These are phyloP conservation scores for Hippocampus zosterae DNA, from an alignment of 2,113 vertebrate genomes.

Conservation along the genomic window DNA sequence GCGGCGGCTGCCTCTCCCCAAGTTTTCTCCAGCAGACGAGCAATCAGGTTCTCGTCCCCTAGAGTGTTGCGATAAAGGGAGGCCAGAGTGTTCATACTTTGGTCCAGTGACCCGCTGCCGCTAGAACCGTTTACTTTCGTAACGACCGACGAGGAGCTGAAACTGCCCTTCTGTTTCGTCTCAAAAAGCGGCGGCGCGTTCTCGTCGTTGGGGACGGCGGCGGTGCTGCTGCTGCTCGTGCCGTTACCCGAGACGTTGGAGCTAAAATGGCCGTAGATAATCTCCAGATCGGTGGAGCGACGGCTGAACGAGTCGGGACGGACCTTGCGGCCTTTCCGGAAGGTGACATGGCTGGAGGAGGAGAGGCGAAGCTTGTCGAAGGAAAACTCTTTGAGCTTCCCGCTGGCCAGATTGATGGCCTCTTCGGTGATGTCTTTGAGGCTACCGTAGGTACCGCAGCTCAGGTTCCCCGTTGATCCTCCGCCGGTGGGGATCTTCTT, in stretches of 20 bases:
- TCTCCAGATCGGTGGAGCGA: constrained; percentile 90
- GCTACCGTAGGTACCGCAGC: constrained; percentile 63
- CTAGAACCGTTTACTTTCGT: constrained; percentile 44
- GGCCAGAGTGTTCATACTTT: constrained; percentile 73
- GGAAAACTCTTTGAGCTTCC: constrained; percentile 98
- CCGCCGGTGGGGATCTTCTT: constrained; percentile 47
- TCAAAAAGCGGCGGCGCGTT: constrained; percentile 83
- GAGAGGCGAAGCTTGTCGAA: constrained; percentile 92
- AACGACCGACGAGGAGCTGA: constrained; percentile 37
- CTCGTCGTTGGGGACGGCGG: constrained; percentile 74
- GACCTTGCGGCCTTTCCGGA: constrained; percentile 95
- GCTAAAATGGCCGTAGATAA: constrained; percentile 87
- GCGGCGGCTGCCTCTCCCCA: constrained; percentile 79
- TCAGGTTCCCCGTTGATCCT: constrained; percentile 48
- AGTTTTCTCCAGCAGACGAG: constrained; percentile 92
- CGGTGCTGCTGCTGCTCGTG: constrained; percentile 31
- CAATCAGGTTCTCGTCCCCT: constrained; percentile 88
- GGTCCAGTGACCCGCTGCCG: constrained; percentile 73
- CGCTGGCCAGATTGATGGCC: constrained; percentile 96
- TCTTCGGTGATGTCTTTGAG: constrained; percentile 97
- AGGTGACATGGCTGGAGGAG: constrained; percentile 84
- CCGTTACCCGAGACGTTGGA: constrained; percentile 54
- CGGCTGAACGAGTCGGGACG: constrained; percentile 91
- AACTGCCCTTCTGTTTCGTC: constrained; percentile 73
- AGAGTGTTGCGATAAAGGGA: constrained; percentile 80